Conservation (phyloP, 2,797 vertebrate species). For the Periophthalmus magnuspinnatus region DNA sequence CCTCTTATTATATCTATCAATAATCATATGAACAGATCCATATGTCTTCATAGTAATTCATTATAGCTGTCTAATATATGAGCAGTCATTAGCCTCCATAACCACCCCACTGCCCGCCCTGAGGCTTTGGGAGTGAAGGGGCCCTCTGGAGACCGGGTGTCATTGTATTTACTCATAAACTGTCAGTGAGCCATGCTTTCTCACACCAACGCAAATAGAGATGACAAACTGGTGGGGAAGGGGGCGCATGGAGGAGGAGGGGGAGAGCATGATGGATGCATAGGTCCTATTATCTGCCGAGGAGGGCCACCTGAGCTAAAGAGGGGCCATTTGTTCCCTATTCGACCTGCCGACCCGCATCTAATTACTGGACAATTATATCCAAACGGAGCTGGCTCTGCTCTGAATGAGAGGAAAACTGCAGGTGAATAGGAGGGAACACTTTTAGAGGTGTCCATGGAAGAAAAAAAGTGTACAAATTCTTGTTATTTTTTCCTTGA, state of each 20-base stretch:
- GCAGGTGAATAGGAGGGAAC: too few species aligned
- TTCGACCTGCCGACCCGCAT: conserved; percentile 84
- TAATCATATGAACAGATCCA: background rate
- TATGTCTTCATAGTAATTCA: background rate
- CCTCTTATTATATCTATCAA: background rate
- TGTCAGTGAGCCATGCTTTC: background rate
- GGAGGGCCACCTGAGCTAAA: conserved; percentile 85
- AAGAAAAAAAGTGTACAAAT: too few species aligned
- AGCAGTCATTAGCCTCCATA: background rate
- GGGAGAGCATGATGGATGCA: conserved; percentile 39
- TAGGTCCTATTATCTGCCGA: conserved; percentile 75
- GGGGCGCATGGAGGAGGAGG: background rate
- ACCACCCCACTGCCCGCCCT: background rate
- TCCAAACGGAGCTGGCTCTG: conserved; percentile 68
- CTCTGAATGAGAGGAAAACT: background rate
- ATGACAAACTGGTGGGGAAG: too few species aligned
- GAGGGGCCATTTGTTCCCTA: conserved; percentile 82
- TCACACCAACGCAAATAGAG: background rate
- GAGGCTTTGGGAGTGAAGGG: background rate
- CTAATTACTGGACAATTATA: conserved; percentile 91
- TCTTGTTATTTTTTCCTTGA: too few species aligned
- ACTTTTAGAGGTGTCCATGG: too few species aligned
- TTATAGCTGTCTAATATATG: background rate
- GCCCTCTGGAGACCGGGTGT: background rate
- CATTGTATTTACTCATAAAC: conserved; percentile 5